Base-by-base conservation (phyloP, 1,140 invertebrate species). In the Drosophila neocordata region DNA sequence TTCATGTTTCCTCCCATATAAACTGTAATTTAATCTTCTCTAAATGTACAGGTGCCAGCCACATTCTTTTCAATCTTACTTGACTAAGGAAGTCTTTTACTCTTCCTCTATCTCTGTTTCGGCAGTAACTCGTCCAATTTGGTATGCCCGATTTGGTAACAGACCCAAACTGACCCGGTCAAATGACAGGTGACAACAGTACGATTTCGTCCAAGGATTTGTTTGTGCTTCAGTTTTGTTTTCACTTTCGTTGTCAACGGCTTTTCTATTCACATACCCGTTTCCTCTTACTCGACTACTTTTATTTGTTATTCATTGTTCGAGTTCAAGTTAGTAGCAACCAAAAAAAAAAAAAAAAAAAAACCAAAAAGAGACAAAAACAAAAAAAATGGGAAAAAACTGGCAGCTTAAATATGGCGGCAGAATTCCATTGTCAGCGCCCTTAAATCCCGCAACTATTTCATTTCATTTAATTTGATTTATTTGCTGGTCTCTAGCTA, bases 391-490 rank as follows among this genome's bases (percentile, higher is more conserved):
- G 35, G 57, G 35, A 58, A 52, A 52, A 52, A 37, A 58, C 37
- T 65, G 83, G 70, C 63, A 59, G 63, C 65, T 53, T 58, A 88
- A 67, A 65, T 65, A 57, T 68, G 76, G 73, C 64, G 65, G 57
- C 67, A 53, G 58, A 53, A 88, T 79, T 82, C 75, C 76, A 77
- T 77, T 73, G 78, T 77, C 71, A 79, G 71, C 68, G 61, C 55
- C 71, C 31, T 63, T 22, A 15, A 73, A 82, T 69, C 79, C 83
- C 83, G 69, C 72, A 83, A 88, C 83, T 88, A 88, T 88, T 88
- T 88, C 82, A 72, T 87, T 85, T 85, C 76, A 83, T 88, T 88
- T 79, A 79, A 88, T 88, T 88, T 88, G 82, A 88, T 88, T 88
- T 88, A 88, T 85, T 69, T 75, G 55, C 76, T 77, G 55, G 64